Base-by-base conservation (phyloP, 1,140 invertebrate genomes). In the Colletes gigas region DNA sequence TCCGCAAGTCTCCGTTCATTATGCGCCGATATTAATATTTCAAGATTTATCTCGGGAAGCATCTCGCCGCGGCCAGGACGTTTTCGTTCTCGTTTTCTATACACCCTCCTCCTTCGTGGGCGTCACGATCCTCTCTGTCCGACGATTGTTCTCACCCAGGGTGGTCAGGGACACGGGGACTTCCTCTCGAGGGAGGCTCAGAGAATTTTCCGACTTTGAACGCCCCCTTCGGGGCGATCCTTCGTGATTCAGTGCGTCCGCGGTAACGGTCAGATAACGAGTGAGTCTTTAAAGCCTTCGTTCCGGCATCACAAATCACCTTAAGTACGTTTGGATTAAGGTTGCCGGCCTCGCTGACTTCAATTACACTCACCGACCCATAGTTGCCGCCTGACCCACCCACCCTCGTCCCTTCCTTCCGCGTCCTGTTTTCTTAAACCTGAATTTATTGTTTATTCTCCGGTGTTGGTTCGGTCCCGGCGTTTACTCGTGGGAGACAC, bases 371-470 rank as follows among this genome's bases (percentile, higher is more conserved):
- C 76, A n/a, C 52, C 71, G 72, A 74, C 63, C 72, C 68, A 47
- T 59, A 55, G 21, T 75, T 57, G 44, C 52, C 1, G 54, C 30
- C 52, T 10, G 17, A 65, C n/a, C 9, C 59, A 55, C 65, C 54
- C 74, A 69, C 44, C 9, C 44, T 8, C 44, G 6, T 8, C 44
- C 9, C 30, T 30, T 30, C 30, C 30, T 50, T 69, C 66, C 17
- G 57, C 59, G 76, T 80, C 44, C 76, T 89, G 86, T 89, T 89
- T 89, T 89, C 89, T 85, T 87, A 88, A 89, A 89, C 86, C 88
- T 80, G 74, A 88, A 89, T 89, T 89, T 89, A 89, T 89, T 84
- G 88, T 86, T 89, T 85, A 89, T 87, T 88, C 81, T 72, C 68
- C 66, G 59, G 47, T 59, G 50, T 55, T 77, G 55, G 50, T 59